A percentile compares a stretch with the other conserved stretches of the same genome.
These are phyloP conservation scores for Brienomyrus brachyistius DNA, from an alignment of 2,113 vertebrate genomes.

Conservation along the genomic window DNA sequence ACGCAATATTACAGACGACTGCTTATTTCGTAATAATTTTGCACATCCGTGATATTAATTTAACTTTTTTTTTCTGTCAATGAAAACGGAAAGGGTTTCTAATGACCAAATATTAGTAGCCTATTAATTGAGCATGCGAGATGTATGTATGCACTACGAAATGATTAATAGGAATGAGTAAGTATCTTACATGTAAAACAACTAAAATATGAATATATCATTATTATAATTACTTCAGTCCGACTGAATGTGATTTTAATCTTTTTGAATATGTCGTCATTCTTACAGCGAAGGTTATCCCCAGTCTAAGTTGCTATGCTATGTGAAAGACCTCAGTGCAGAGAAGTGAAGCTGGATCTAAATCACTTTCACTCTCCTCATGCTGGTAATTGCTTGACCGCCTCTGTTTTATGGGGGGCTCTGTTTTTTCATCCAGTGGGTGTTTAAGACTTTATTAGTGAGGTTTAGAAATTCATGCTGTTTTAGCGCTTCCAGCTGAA, in stretches of 20 bases:
- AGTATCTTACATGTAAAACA: neutral
- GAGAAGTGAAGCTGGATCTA: slow-evolving; percentile 15
- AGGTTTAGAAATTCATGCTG: slow-evolving; percentile 30
- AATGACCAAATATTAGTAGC: neutral
- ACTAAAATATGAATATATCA: neutral
- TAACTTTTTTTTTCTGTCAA: neutral
- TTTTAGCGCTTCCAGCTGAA: slow-evolving; percentile 10
- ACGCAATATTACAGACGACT: neutral
- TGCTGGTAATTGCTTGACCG: slow-evolving; percentile 27
- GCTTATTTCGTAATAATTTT: neutral
- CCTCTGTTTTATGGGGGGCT: slow-evolving; percentile 32
- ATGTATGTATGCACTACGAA: neutral
- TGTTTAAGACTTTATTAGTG: slow-evolving; percentile 31
- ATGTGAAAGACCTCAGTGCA: neutral
- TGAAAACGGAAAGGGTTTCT: neutral
- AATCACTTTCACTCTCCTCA: slow-evolving; percentile 16
- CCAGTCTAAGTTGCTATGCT: neutral
- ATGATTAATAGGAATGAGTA: neutral
- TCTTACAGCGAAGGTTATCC: neutral
- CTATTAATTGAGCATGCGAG: neutral
- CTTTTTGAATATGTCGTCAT: neutral
- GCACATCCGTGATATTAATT: neutral
- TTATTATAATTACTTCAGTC: neutral
- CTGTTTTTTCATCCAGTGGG: slow-evolving; percentile 29
- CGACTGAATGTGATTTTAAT: neutral